These are phyloP conservation scores for Heliconius hermathena DNA, from an alignment of 1,140 invertebrate species.

Conservation along the genomic window DNA sequence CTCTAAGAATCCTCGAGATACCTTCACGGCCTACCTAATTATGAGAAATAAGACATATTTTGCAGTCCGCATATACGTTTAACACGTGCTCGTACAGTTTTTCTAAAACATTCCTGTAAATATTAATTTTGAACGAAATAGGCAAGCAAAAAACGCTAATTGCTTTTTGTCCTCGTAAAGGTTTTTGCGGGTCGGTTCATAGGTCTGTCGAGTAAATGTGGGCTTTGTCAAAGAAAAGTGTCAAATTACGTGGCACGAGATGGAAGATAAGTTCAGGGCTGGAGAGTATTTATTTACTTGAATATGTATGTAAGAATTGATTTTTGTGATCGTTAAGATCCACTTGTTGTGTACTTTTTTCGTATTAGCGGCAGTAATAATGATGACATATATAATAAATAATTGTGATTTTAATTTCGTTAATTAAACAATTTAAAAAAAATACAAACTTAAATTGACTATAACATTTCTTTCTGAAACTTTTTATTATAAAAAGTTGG, in stretches of 20 bases:
- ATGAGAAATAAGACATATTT: conserved; percentile 79
- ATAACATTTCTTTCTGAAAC: no score
- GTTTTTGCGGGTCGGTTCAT: conserved; percentile 70
- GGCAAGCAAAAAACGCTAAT: conserved; percentile 75
- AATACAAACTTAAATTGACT: no score
- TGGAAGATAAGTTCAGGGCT: conserved; percentile 70
- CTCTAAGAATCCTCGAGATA: conserved; percentile 40
- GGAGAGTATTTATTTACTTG: conserved; percentile 23
- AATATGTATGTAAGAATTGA: not conserved
- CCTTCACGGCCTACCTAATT: conserved; percentile 76
- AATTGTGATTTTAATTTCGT: no score
- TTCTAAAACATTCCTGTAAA: conserved; percentile 69
- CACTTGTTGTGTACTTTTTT: not conserved
- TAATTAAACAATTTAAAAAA: no score
- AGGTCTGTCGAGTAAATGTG: conserved; percentile 75
- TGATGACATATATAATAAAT: not conserved
- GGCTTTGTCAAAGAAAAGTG: conserved; percentile 79
- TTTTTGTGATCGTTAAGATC: not conserved
- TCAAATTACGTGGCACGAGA: conserved; percentile 80
- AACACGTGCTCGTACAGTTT: conserved; percentile 75
- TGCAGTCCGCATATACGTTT: conserved; percentile 61
- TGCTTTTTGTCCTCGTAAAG: conserved; percentile 72
- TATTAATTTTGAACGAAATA: conserved; percentile 73
- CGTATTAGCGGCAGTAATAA: not conserved
- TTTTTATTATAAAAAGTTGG: not conserved